These are phyloP conservation scores for Rhinatrema bivittatum DNA, from an alignment of 2,797 vertebrate genomes.

Conservation along the genomic window DNA sequence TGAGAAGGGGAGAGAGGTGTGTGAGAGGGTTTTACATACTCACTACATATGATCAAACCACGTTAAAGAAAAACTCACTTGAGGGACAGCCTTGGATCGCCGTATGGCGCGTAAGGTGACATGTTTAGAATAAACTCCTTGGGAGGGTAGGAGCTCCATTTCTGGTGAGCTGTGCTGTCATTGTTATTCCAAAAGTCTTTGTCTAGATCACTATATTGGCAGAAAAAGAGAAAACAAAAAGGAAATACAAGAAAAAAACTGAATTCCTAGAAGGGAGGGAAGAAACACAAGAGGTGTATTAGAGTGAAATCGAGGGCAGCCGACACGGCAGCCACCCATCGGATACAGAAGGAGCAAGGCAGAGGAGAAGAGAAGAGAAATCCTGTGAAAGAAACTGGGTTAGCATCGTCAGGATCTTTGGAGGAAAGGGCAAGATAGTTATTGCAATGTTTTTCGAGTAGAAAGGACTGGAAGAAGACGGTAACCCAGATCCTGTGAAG, in stretches of 20 bases:
- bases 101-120: conserved; percentile 98
- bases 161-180: conserved; percentile 99
- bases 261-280: conserved; percentile 42
- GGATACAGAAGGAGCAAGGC: conserved; percentile 21
- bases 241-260: conserved; percentile 64
- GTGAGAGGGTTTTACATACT: conserved; percentile 43
- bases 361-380: conserved; percentile 22
- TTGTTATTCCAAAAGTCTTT: conserved; percentile 99
- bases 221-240: conserved; percentile 86
- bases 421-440: too few relatives aligned
- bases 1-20: conserved; percentile 15
- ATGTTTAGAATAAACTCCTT: conserved; percentile 99
- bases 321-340: background rate
- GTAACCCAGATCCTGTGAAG: too few relatives aligned
- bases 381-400: background rate
- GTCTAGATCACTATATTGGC: conserved; percentile 97
- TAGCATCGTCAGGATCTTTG: too few relatives aligned
- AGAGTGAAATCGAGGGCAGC: conserved; percentile 25
- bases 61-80: conserved; percentile 94
- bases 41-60: conserved; percentile 52
- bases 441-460: too few relatives aligned
- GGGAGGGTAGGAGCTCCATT: conserved; percentile 99
- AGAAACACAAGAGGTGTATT: conserved; percentile 12
- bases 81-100: conserved; percentile 98
- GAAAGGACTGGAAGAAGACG: too few relatives aligned